These are phyloP conservation scores for Sebastes taczanowskii DNA, from an alignment of 2,797 vertebrate genomes.

Conservation along the genomic window DNA sequence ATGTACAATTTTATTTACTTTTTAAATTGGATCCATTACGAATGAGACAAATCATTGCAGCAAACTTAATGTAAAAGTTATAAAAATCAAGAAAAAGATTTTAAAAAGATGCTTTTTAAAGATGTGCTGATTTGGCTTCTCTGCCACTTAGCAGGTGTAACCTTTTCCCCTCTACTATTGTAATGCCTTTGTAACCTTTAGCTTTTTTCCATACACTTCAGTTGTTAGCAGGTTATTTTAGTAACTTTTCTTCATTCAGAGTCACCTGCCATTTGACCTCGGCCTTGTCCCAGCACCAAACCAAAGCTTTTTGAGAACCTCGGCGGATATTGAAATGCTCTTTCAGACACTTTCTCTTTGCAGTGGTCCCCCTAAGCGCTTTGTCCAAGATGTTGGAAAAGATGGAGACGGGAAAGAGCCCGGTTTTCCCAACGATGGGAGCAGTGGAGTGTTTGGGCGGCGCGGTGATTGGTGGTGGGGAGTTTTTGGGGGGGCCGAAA, in stretches of 20 bases:
- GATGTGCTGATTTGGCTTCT: neutral
- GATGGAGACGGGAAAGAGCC: slow-evolving; percentile 39
- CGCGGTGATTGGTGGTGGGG: slow-evolving; percentile 39
- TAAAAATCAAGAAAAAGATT: neutral
- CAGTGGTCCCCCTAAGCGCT: slow-evolving; percentile 34
- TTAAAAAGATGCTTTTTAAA: neutral
- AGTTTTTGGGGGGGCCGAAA: slow-evolving; percentile 32
- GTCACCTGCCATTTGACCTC: slow-evolving; percentile 57
- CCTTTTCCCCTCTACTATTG: neutral
- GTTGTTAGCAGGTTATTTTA: slow-evolving; percentile 32
- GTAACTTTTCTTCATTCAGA: slow-evolving; percentile 25
- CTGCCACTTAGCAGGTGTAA: slow-evolving; percentile 1
- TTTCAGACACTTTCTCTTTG: slow-evolving; percentile 46
- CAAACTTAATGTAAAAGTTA: neutral
- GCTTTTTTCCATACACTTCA: neutral
- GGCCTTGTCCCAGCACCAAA: slow-evolving; percentile 22
- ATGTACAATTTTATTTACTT: neutral
- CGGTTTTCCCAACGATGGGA: slow-evolving; percentile 55
- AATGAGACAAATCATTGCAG: neutral
- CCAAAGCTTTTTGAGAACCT: slow-evolving; percentile 41
- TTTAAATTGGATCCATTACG: neutral
- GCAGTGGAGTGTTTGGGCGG: slow-evolving; percentile 57
- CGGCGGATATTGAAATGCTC: slow-evolving; percentile 59
- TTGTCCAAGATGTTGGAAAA: slow-evolving; percentile 56
- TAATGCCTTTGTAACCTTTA: neutral